Conservation (phyloP, 2,113 vertebrate species). For the Euleptes europaea region DNA sequence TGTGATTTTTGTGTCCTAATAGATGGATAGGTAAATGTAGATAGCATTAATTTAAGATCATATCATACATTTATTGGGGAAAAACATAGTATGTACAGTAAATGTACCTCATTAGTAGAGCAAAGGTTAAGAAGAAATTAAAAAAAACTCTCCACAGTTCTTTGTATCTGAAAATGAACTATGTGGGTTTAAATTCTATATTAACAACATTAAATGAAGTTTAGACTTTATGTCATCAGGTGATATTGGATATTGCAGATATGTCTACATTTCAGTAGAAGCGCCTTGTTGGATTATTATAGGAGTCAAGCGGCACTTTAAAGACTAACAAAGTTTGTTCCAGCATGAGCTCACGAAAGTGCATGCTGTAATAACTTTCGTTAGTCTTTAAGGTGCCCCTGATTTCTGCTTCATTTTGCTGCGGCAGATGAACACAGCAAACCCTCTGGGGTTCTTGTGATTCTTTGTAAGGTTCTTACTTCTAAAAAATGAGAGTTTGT, state of each 20-base stretch:
- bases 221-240: neutral
- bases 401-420: no score
- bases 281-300: neutral
- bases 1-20: no score
- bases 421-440: no score
- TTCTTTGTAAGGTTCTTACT: neutral
- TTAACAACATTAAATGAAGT: neutral
- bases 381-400: no score
- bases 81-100: conserved; percentile 10
- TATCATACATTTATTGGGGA: conserved; percentile 22
- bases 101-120: neutral
- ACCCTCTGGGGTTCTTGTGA: no score
- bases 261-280: neutral
- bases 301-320: neutral
- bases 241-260: neutral
- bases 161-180: neutral
- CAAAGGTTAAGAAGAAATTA: neutral
- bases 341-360: no score
- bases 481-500: neutral
- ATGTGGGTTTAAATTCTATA: conserved; percentile 20
- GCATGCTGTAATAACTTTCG: no score
- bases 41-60: conserved; percentile 34
- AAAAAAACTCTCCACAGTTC: conserved; percentile 7
- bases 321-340: no score
- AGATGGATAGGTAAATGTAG: neutral